These are phyloP conservation scores for Cryptoleucopteryx plumbea DNA, from an alignment of 2,113 vertebrate genomes.

Conservation along the genomic window DNA sequence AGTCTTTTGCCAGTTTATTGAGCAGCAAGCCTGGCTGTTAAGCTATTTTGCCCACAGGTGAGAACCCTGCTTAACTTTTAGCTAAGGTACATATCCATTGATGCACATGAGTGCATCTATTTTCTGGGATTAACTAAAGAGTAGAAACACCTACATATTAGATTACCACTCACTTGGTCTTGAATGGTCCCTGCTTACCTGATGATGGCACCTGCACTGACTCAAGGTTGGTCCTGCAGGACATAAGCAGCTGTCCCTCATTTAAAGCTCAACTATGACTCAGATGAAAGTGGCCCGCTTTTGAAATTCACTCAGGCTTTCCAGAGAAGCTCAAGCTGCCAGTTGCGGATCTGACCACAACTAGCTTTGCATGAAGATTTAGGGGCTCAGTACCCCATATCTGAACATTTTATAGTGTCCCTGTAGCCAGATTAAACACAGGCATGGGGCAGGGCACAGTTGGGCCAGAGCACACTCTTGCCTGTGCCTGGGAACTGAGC, in stretches of 20 bases:
- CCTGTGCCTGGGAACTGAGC: not conserved
- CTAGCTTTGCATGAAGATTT: not conserved
- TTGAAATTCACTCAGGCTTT: not conserved
- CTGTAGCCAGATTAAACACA: not conserved
- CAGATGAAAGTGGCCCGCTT: not conserved
- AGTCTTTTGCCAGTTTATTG: not conserved
- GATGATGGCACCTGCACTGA: not conserved
- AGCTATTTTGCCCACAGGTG: not conserved
- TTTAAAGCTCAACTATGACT: not conserved
- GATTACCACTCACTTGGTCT: not conserved
- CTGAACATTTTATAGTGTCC: not conserved
- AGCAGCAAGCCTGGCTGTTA: not conserved
- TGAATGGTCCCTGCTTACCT: not conserved
- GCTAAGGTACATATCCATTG: not conserved
- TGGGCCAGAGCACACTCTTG: not conserved
- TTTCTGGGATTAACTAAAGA: not conserved
- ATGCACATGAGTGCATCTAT: not conserved
- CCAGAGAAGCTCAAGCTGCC: not conserved
- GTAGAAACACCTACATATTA: not conserved
- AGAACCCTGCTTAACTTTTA: not conserved
- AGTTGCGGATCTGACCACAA: not conserved
- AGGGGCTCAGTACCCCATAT: not conserved
- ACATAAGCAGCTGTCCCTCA: not conserved
- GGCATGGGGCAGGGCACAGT: accelerated
- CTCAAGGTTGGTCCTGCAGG: not conserved